Evolutionary conservation across 2,888 invertebrate species (phyloP).

Genomic region (Gastracanthus pulcherrimus): DNA sequence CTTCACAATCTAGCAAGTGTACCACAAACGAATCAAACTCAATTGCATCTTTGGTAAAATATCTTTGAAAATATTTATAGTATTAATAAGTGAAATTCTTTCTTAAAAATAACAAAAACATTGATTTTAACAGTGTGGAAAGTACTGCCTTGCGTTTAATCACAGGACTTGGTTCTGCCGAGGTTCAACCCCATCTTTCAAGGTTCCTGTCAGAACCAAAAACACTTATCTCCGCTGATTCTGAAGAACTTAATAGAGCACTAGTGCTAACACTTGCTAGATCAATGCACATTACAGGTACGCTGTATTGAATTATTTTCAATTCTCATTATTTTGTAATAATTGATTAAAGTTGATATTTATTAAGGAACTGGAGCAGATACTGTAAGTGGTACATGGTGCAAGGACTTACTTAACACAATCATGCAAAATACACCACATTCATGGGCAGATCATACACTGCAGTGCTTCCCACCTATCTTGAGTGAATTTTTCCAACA

Average conservation of each 20-base stretch:
- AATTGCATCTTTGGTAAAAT: slow-evolving; percentile 91
- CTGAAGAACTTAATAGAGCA: slow-evolving; percentile 95
- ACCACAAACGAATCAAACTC: slow-evolving; percentile 96
- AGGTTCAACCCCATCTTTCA: slow-evolving; percentile 95
- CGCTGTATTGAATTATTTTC: slow-evolving; percentile 28
- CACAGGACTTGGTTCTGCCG: slow-evolving; percentile 94
- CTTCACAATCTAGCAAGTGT: slow-evolving; percentile 94
- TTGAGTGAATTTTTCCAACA: slow-evolving; percentile 93
- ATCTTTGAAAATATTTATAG: neutral
- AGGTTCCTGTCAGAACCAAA: slow-evolving; percentile 95
- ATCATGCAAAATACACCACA: slow-evolving; percentile 97
- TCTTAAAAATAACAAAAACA: neutral
- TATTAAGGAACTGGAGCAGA: slow-evolving; percentile 78
- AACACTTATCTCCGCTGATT: slow-evolving; percentile 93
- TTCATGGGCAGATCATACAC: slow-evolving; percentile 95
- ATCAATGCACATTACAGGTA: slow-evolving; percentile 95
- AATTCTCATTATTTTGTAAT: neutral
- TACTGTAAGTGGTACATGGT: slow-evolving; percentile 86
- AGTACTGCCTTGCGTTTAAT: slow-evolving; percentile 92
- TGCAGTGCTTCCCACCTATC: slow-evolving; percentile 94
- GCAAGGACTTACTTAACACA: slow-evolving; percentile 91
- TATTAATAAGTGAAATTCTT: neutral
- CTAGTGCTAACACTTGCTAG: slow-evolving; percentile 95
- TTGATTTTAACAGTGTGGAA: slow-evolving; percentile 83
- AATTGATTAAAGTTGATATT: neutral